These are phyloP conservation scores for Parotocinclus haroldoi DNA, from an alignment of 2,797 vertebrate genomes.

Conservation along the genomic window DNA sequence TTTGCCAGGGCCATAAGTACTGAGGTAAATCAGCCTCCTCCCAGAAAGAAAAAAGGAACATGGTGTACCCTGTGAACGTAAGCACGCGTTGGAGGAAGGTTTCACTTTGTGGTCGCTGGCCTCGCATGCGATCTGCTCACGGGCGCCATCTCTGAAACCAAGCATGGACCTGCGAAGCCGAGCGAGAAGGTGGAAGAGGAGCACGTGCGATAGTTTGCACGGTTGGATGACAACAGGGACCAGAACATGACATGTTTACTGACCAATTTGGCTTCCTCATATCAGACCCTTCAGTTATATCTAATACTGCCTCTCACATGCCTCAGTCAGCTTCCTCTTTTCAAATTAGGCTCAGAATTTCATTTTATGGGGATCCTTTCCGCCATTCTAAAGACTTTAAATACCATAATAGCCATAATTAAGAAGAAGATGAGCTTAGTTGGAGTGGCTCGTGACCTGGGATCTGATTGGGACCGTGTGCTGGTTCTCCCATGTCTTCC, in stretches of 20 bases:
- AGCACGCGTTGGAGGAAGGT: not conserved
- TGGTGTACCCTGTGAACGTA: not conserved
- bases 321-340: not conserved
- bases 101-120: not conserved
- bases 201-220: slow-evolving; percentile 17
- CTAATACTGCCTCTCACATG: not conserved
- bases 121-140: not conserved
- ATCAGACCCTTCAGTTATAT: too few species aligned
- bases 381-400: not conserved
- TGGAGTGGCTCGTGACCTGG: too few species aligned
- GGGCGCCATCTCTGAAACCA: not conserved
- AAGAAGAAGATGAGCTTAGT: too few species aligned
- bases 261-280: not conserved
- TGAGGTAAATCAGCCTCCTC: too few species aligned
- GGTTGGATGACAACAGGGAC: too few species aligned
- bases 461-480: too few species aligned
- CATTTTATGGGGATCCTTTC: not conserved
- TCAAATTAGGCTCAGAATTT: not conserved
- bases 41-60: not conserved
- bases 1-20: too few species aligned
- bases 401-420: too few species aligned
- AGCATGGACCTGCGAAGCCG: not conserved
- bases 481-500: too few species aligned
- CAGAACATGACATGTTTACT: not conserved
- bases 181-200: slow-evolving; percentile 49